These are phyloP conservation scores for Xestobium rufovillosum DNA, from an alignment of 2,888 invertebrate genomes.

Conservation along the genomic window DNA sequence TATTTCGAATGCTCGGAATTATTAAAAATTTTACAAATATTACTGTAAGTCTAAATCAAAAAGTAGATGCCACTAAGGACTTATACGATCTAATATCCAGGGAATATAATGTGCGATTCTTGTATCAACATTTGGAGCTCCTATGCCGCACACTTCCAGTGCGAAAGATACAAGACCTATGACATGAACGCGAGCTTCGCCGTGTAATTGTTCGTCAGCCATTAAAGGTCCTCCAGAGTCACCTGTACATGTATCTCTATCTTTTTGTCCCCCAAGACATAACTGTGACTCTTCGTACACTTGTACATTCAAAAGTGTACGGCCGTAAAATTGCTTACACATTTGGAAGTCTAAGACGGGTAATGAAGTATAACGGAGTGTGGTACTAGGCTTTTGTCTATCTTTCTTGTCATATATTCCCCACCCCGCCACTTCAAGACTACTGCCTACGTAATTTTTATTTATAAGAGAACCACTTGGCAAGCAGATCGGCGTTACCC, in stretches of 20 bases:
- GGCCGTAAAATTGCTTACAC: slow-evolving; percentile 23
- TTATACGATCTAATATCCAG: slow-evolving; percentile 51
- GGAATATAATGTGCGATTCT: slow-evolving; percentile 48
- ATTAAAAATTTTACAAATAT: too few relatives aligned
- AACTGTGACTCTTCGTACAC: slow-evolving; percentile 18
- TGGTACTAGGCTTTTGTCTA: slow-evolving; percentile 27
- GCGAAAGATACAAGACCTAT: slow-evolving; percentile 57
- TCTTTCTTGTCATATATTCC: slow-evolving; percentile 30
- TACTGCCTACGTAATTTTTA: slow-evolving; percentile 38
- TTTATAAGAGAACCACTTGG: slow-evolving; percentile 41
- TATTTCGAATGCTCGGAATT: too few relatives aligned
- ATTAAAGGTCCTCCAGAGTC: slow-evolving; percentile 56
- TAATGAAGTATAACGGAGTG: slow-evolving; percentile 34
- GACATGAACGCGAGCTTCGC: slow-evolving; percentile 48
- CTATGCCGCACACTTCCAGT: slow-evolving; percentile 47
- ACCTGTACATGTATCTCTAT: slow-evolving; percentile 54
- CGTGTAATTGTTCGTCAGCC: slow-evolving; percentile 41
- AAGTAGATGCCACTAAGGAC: slow-evolving; percentile 19
- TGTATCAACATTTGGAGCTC: slow-evolving; percentile 55
- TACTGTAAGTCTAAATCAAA: too few relatives aligned
- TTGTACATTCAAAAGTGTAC: slow-evolving; percentile 4
- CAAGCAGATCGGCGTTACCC: slow-evolving; percentile 53
- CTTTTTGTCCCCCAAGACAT: slow-evolving; percentile 46
- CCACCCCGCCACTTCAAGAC: slow-evolving; percentile 50
- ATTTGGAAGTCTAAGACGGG: slow-evolving; percentile 28